Evolutionary conservation across 2,888 invertebrate species (phyloP).

Genomic region (Drosophila recens): DNA sequence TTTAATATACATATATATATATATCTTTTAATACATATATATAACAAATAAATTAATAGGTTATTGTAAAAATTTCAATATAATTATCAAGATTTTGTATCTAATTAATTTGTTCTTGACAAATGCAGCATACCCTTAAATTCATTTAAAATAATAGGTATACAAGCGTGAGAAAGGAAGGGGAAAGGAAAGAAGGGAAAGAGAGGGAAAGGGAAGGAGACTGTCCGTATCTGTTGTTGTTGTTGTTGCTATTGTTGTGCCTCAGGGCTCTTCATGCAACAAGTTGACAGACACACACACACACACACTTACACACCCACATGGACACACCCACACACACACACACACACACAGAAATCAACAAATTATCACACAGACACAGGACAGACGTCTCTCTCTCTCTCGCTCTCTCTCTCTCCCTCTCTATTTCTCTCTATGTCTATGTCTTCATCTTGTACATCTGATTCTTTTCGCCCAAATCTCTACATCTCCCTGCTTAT

Average conservation of each 20-base stretch:
- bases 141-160: not conserved
- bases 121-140: not conserved
- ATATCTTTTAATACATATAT: too few species aligned
- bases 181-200: not conserved
- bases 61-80: too few species aligned
- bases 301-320: slow-evolving; percentile 1
- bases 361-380: slow-evolving; percentile 71
- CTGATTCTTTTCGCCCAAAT: slow-evolving; percentile 1
- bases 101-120: not conserved
- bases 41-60: too few species aligned
- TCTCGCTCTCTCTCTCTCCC: slow-evolving; percentile 2
- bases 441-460: slow-evolving; percentile 44
- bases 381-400: slow-evolving; percentile 11
- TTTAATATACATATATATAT: too few species aligned
- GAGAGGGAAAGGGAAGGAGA: not conserved
- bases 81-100: too few species aligned
- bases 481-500: slow-evolving; percentile 1
- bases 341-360: slow-evolving; percentile 51
- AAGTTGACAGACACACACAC: slow-evolving; percentile 55
- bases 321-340: slow-evolving; percentile 15
- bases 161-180: not conserved
- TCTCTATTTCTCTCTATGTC: slow-evolving; percentile 5
- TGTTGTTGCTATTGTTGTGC: slow-evolving; percentile 63
- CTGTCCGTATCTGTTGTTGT: slow-evolving; percentile 28
- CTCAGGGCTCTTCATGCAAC: slow-evolving; percentile 63